Conservation (phyloP, 1,140 invertebrate species). For the Heliconius hermathena region DNA sequence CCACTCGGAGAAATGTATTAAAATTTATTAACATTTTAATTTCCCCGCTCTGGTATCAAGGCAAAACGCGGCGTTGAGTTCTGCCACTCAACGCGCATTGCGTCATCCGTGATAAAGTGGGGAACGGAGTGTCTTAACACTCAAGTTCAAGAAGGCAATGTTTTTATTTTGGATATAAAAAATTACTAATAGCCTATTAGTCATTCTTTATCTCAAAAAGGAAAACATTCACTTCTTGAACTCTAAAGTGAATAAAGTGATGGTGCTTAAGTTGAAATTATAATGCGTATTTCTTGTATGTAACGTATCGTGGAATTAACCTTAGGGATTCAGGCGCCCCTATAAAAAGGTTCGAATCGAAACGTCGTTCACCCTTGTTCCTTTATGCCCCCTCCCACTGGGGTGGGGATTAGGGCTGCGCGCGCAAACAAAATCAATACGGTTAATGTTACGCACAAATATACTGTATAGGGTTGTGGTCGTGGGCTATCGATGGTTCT, state of each 20-base stretch:
- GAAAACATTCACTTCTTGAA: background rate
- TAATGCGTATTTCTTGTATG: conserved; percentile 45
- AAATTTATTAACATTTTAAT: no score
- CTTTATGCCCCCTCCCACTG: conserved; percentile 47
- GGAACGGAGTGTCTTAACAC: no score
- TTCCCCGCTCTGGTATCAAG: no score
- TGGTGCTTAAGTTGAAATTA: conserved; percentile 31
- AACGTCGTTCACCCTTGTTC: conserved; percentile 68
- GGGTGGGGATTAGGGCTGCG: conserved; percentile 58
- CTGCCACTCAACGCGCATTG: no score
- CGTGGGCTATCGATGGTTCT: conserved; percentile 58
- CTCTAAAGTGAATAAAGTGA: background rate
- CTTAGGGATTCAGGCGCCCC: conserved; percentile 68
- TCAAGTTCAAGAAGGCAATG: no score
- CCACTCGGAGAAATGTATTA: no score
- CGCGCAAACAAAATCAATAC: conserved; percentile 79
- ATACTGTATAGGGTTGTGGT: conserved; percentile 61
- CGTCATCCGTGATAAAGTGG: no score
- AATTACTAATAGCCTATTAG: background rate
- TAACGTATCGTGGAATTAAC: conserved; percentile 66
- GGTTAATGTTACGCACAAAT: conserved; percentile 71
- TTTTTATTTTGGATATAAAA: no score
- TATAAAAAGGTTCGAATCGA: conserved; percentile 77
- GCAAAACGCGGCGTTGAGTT: no score
- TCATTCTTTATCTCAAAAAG: conserved; percentile 2